Evolutionary conservation across 2,888 invertebrate species (phyloP).

Genomic region (Sisyra terminalis): DNA sequence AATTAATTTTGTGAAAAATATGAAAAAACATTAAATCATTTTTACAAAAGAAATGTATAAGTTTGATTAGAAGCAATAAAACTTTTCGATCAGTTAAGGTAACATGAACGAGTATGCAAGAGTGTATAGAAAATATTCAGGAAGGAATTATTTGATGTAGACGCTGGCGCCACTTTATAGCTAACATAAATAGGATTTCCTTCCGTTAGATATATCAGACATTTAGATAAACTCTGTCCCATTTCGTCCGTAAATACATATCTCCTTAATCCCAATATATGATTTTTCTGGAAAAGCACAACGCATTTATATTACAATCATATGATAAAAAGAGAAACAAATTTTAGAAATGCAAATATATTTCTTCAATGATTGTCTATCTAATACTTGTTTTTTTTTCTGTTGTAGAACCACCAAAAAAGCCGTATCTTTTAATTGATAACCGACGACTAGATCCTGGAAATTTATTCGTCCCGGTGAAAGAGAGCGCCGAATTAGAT

Average conservation of each 20-base stretch:
- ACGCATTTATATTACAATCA: not conserved
- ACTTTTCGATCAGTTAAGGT: too few relatives aligned
- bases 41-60: too few relatives aligned
- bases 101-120: too few relatives aligned
- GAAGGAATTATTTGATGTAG: constrained; percentile 15
- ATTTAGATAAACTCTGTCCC: too few relatives aligned
- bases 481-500: constrained; percentile 67
- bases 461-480: constrained; percentile 74
- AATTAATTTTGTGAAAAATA: too few relatives aligned
- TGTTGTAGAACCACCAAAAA: constrained; percentile 61
- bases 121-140: too few relatives aligned
- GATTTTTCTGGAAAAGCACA: not conserved
- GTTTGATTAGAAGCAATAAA: too few relatives aligned
- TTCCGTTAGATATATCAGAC: constrained; percentile 4
- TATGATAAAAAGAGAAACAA: not conserved
- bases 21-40: too few relatives aligned
- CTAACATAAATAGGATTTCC: constrained; percentile 16
- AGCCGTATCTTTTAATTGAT: constrained; percentile 75
- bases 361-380: not conserved
- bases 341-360: not conserved
- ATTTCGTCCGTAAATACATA: too few relatives aligned
- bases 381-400: constrained; percentile 1
- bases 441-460: constrained; percentile 70
- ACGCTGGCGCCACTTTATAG: constrained; percentile 16
- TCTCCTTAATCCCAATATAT: not conserved